Evolutionary conservation across 2,113 vertebrate species (phyloP).

Genomic region (Labeo rohita): DNA sequence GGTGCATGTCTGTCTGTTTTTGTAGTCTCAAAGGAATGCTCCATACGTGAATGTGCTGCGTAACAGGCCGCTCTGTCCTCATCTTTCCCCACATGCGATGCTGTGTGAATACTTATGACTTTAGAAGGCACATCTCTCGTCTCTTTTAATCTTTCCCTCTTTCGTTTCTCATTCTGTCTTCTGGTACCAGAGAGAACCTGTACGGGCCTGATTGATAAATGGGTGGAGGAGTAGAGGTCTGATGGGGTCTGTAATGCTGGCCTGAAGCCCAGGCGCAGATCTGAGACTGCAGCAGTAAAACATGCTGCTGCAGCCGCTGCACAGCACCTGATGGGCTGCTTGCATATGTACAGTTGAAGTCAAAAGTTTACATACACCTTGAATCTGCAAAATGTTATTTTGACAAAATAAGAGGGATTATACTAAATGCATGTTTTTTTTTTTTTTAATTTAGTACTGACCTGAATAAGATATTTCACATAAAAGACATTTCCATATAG

Average conservation of each 20-base stretch:
- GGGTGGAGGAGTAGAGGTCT: neutral
- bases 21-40: conserved; percentile 41
- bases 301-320: neutral
- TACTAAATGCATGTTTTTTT: too few species aligned
- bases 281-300: conserved; percentile 6
- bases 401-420: too few species aligned
- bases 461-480: too few species aligned
- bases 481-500: too few species aligned
- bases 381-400: too few species aligned
- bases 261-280: neutral
- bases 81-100: conserved; percentile 42
- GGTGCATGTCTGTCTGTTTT: conserved; percentile 25
- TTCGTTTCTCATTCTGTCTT: neutral
- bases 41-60: conserved; percentile 43
- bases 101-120: conserved; percentile 52
- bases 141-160: conserved; percentile 1
- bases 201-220: conserved; percentile 36
- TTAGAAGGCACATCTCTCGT: neutral
- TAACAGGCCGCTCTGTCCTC: conserved; percentile 28
- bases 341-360: too few species aligned
- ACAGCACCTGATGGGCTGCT: neutral
- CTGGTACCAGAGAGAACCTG: neutral
- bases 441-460: too few species aligned
- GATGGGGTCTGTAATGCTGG: conserved; percentile 23
- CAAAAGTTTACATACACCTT: too few species aligned